Evolutionary conservation across 1,140 invertebrate species (phyloP).

Genomic region (Drosophila nasuta): DNA sequence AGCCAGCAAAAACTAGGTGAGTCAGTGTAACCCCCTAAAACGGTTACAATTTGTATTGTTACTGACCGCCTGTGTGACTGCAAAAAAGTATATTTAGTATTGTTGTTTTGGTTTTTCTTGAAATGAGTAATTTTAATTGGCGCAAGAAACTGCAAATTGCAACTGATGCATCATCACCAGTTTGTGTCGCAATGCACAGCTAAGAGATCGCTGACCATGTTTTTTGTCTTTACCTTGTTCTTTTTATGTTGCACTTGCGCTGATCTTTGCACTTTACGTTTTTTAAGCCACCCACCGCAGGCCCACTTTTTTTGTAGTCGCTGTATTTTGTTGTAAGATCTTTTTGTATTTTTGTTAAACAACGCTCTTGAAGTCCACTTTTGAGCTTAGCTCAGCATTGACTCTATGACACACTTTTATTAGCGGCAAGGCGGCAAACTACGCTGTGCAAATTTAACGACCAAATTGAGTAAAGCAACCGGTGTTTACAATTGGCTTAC

Average conservation of each 20-base stretch:
- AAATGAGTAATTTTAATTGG: conserved; percentile 36
- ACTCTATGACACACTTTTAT: conserved; percentile 37
- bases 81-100: neutral
- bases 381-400: conserved; percentile 44
- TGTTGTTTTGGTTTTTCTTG: conserved; percentile 9
- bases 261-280: conserved; percentile 11
- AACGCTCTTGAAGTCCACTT: conserved; percentile 23
- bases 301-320: neutral
- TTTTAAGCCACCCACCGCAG: conserved; percentile 30
- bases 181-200: conserved; percentile 19
- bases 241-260: conserved; percentile 14
- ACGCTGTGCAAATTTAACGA: conserved; percentile 49
- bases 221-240: conserved; percentile 5
- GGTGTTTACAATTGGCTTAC: too few relatives aligned
- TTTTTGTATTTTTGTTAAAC: conserved; percentile 17
- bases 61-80: conserved; percentile 5
- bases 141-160: conserved; percentile 17
- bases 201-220: conserved; percentile 27
- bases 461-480: neutral
- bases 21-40: too few relatives aligned
- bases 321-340: conserved; percentile 18
- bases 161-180: conserved; percentile 29
- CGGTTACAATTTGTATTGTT: neutral
- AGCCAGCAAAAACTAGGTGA: too few relatives aligned
- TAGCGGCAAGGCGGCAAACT: conserved; percentile 11